Evolutionary conservation across 2,888 invertebrate species (phyloP).

Genomic region (Plagodis dolabraria): DNA sequence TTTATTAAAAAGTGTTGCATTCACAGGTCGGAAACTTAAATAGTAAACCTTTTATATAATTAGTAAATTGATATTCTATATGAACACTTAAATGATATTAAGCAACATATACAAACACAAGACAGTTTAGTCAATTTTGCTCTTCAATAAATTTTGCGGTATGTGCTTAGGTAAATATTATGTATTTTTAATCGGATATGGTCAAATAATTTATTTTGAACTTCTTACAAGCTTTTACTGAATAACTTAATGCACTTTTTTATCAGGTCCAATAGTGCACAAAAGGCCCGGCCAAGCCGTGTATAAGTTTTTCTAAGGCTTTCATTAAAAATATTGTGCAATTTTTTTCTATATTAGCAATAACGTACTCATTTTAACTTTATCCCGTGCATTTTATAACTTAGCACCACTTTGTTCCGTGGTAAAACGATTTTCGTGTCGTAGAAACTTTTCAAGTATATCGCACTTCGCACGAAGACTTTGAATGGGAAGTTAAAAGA

Average conservation of each 20-base stretch:
- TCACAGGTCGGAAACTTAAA: too few species aligned
- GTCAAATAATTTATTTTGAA: too few species aligned
- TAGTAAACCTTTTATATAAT: too few species aligned
- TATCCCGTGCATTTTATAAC: constrained; percentile 7
- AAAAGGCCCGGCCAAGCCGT: neutral
- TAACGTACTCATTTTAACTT: constrained; percentile 3
- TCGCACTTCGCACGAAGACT: constrained; percentile 43
- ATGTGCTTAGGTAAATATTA: too few species aligned
- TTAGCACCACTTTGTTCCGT: constrained; percentile 25
- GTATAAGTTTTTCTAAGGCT: constrained; percentile 2
- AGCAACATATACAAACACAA: neutral
- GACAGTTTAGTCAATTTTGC: neutral
- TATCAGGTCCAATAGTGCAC: neutral
- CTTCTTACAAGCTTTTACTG: too few species aligned
- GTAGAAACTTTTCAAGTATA: constrained; percentile 48
- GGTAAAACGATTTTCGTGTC: constrained; percentile 60
- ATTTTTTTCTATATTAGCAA: neutral
- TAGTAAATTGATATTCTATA: too few species aligned
- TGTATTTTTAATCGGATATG: too few species aligned
- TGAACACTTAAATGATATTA: too few species aligned
- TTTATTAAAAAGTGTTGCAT: too few species aligned
- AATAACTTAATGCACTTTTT: too few species aligned
- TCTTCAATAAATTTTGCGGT: neutral
- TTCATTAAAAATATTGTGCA: constrained; percentile 2
- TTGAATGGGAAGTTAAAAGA: constrained; percentile 36